A percentile compares a stretch with the other conserved stretches of the same genome.
These are phyloP conservation scores for Dromaius novaehollandiae DNA, from an alignment of 2,113 vertebrate species.

Conservation along the genomic window DNA sequence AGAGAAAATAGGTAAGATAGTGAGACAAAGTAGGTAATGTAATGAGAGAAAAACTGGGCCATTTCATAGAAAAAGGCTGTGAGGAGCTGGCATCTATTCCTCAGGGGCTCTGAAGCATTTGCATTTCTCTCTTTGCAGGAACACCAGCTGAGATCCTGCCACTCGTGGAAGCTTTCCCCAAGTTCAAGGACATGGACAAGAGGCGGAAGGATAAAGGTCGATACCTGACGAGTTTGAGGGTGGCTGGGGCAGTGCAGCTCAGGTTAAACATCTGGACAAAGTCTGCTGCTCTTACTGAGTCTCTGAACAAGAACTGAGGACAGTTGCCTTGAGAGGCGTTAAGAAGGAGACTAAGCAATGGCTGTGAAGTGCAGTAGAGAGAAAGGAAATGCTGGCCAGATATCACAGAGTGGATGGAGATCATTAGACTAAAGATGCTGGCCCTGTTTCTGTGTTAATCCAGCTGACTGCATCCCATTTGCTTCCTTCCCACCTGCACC, in stretches of 20 bases:
- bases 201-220: constrained; percentile 74
- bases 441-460: not conserved
- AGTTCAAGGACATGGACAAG: constrained; percentile 41
- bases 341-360: not conserved
- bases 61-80: not conserved
- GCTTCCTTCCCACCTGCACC: not conserved
- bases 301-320: not conserved
- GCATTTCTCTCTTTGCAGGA: constrained; percentile 72
- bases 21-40: not conserved
- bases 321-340: not conserved
- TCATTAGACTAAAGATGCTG: not conserved
- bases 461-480: not conserved
- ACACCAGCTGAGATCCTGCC: constrained; percentile 88
- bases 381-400: not conserved
- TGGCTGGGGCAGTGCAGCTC: not conserved
- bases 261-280: not conserved
- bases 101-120: not conserved
- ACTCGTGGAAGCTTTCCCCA: constrained; percentile 80
- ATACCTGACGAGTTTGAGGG: not conserved
- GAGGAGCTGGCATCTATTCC: not conserved
- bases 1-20: not conserved
- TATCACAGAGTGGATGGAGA: not conserved
- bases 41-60: not conserved
- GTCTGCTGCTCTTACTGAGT: not conserved
- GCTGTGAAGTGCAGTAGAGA: not conserved